Evolutionary conservation across 2,888 invertebrate species (phyloP), one percentile per base, ranked within the genome.

Genomic region (Strigamia maritima): DNA sequence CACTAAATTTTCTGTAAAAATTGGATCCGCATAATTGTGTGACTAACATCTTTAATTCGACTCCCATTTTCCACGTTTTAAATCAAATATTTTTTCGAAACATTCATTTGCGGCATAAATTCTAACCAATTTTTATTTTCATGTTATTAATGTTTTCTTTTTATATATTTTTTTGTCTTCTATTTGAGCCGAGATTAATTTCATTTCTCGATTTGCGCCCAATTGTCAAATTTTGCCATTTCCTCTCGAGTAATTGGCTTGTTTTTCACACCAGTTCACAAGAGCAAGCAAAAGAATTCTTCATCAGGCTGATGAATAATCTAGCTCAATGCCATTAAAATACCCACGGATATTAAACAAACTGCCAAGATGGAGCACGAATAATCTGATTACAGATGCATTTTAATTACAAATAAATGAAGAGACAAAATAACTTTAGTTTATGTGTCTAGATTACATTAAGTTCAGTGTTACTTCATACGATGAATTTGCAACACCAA

Each of bases 401-500:
- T 78, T 78, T 78, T 78, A 78, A 78, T 78, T 78, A 78, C 78
- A 78, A 78, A 78, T 70, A 78, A 78, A 78, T 78, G 78, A 78
- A 78, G 70, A 78, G 49, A 77, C 77, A 77, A 44, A 77, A 44
- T 54, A 77, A 24, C 77, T 28, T 77, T 77, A 49, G 54, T 54
- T 77, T 77, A 77, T 54, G 77, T 77, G 77, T 77, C 77, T 54
- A 54, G 77, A 77, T 77, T 77, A 28, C 77, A 77, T 77, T 77
- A 77, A 24, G 60, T 31, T 77, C 28, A 22, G 44, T 77, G 77
- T 44, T 77, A 44, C 26, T 77, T 49, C 54, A 54, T 77, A 44
- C 54, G 26, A 44, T 44, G 26, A 28, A 44, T 54, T 35, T 22
- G 54, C 77, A 44, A 24, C 14, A 44, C 35, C 44, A 40, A 40